These are phyloP conservation scores for Lutjanus erythropterus DNA, from an alignment of 2,113 vertebrate species.

Conservation along the genomic window DNA sequence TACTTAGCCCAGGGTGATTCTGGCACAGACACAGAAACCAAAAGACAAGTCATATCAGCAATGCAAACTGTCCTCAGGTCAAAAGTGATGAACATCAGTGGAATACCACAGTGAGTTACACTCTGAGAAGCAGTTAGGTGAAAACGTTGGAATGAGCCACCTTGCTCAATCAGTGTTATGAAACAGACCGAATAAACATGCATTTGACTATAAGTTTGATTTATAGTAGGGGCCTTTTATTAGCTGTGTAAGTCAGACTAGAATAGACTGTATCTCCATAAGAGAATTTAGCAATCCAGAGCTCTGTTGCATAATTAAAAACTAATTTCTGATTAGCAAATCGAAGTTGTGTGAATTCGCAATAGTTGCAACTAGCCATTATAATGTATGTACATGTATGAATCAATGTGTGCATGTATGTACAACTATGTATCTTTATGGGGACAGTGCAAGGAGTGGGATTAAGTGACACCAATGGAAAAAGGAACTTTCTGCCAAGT, in stretches of 20 bases:
- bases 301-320: no score
- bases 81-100: conserved; percentile 88
- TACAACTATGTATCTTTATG: no score
- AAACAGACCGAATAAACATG: conserved; percentile 56
- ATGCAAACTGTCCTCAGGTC: conserved; percentile 86
- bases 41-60: conserved; percentile 92
- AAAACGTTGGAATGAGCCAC: conserved; percentile 54
- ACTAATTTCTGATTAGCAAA: no score
- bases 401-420: no score
- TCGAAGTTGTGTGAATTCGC: no score
- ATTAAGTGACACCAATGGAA: no score
- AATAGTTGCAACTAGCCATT: no score
- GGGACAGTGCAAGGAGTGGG: no score
- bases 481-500: no score
- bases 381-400: no score
- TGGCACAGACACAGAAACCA: conserved; percentile 87
- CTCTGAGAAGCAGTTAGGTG: conserved; percentile 83
- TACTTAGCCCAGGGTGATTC: conserved; percentile 83
- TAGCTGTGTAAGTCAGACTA: conserved; percentile 21
- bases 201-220: conserved; percentile 55
- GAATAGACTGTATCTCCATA: no score
- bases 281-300: no score
- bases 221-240: conserved; percentile 52
- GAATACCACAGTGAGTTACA: conserved; percentile 88
- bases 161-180: conserved; percentile 58